A percentile compares a stretch with the other conserved stretches of the same genome.
These are phyloP conservation scores for Ligdia adustata DNA, from an alignment of 2,888 invertebrate species.

Conservation along the genomic window DNA sequence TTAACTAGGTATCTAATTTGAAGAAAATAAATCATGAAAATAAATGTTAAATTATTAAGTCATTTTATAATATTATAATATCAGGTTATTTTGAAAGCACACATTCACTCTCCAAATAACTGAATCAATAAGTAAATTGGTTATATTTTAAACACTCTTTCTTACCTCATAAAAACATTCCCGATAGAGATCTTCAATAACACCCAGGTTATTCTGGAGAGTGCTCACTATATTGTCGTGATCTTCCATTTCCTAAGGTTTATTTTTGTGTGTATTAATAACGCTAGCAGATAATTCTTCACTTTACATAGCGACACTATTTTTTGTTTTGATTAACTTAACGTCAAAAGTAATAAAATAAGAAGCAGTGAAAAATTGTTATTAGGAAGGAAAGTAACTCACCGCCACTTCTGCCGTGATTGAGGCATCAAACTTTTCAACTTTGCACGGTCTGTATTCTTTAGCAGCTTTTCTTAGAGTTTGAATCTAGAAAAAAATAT, in stretches of 20 bases:
- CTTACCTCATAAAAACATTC: constrained; percentile 78
- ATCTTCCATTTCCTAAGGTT: constrained; percentile 55
- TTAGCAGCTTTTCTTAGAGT: constrained; percentile 40
- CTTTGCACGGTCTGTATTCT: constrained; percentile 35
- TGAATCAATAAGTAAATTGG: too few species aligned
- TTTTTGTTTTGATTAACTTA: background rate
- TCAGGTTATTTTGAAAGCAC: too few species aligned
- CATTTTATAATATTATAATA: too few species aligned
- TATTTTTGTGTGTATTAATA: background rate
- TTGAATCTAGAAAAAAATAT: constrained; percentile 40
- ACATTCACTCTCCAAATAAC: too few species aligned
- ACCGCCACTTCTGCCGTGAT: constrained; percentile 41
- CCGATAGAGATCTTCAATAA: constrained; percentile 71
- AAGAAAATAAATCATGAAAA: too few species aligned
- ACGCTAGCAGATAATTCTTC: too few species aligned
- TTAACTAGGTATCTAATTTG: too few species aligned
- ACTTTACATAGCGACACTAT: too few species aligned
- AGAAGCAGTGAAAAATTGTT: too few species aligned
- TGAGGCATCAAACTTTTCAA: constrained; percentile 47
- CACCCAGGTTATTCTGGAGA: constrained; percentile 60
- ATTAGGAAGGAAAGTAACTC: too few species aligned
- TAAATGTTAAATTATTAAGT: too few species aligned
- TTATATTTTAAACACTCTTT: too few species aligned
- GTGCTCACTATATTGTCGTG: constrained; percentile 55
- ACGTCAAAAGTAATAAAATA: background rate